These are phyloP conservation scores for Pangasius mekongensis DNA, from an alignment of 2,797 vertebrate species.

Conservation along the genomic window DNA sequence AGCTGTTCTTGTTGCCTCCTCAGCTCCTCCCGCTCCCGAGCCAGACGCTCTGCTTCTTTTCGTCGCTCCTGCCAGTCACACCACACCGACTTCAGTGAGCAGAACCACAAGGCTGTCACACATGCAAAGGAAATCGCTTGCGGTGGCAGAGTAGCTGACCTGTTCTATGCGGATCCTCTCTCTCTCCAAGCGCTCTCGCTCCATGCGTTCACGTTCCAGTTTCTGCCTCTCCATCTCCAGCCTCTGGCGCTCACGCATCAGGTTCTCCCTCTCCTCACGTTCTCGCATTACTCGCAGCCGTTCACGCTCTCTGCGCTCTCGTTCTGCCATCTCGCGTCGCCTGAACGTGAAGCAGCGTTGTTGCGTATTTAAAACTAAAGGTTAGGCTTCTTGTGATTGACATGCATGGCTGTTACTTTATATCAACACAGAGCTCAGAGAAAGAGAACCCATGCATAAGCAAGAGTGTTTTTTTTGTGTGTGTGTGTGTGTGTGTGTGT, in stretches of 20 bases:
- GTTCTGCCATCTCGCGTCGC: constrained; percentile 79
- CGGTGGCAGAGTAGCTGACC: constrained; percentile 70
- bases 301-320: constrained; percentile 84
- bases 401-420: neutral
- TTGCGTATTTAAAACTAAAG: neutral
- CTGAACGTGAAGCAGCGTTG: constrained; percentile 64
- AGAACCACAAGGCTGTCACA: neutral
- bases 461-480: neutral
- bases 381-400: neutral
- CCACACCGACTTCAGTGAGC: neutral
- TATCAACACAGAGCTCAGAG: neutral
- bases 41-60: constrained; percentile 95
- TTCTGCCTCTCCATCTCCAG: constrained; percentile 91
- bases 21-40: constrained; percentile 92
- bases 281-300: constrained; percentile 79
- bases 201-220: constrained; percentile 86
- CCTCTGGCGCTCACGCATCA: constrained; percentile 89
- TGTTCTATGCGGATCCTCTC: constrained; percentile 95
- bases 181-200: constrained; percentile 92
- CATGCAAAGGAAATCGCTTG: neutral
- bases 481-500: neutral
- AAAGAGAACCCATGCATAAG: neutral
- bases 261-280: constrained; percentile 90
- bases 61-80: constrained; percentile 83
- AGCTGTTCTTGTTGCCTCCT: constrained; percentile 95